Conservation (phyloP, 2,113 vertebrate species). For the Saguinus midas region DNA sequence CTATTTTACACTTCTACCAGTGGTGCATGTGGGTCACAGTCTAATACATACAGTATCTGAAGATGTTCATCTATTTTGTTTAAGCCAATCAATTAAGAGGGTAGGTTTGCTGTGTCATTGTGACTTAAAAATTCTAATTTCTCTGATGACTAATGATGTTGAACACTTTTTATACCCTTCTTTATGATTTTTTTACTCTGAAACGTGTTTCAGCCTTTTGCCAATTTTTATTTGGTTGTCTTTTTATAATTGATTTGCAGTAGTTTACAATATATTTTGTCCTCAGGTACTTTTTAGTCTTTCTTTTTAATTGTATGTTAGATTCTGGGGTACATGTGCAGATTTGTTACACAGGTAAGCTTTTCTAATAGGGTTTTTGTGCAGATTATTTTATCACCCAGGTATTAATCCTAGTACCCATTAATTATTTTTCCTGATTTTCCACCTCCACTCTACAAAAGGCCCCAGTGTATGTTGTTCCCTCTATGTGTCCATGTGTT, state of each 20-base stretch:
- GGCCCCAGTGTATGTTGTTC: too few species aligned
- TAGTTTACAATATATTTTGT: neutral
- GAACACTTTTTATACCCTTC: neutral
- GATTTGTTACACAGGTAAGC: too few species aligned
- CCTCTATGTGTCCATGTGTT: too few species aligned
- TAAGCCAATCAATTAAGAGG: neutral
- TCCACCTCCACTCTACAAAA: too few species aligned
- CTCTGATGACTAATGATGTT: neutral
- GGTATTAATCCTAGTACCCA: too few species aligned
- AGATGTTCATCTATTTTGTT: neutral
- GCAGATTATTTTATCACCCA: too few species aligned
- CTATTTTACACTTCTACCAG: neutral
- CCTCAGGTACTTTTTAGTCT: neutral
- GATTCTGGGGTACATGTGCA: too few species aligned
- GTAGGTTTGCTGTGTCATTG: neutral
- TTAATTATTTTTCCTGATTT: too few species aligned
- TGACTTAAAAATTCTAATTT: neutral
- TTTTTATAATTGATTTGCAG: neutral
- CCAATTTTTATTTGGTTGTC: neutral
- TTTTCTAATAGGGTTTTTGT: too few species aligned
- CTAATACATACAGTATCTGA: neutral
- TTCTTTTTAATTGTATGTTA: neutral
- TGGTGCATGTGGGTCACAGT: neutral
- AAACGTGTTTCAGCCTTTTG: neutral
- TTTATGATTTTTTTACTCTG: neutral